Conservation (phyloP, 1,140 invertebrate species). For the Sarcophaga peregrina region DNA sequence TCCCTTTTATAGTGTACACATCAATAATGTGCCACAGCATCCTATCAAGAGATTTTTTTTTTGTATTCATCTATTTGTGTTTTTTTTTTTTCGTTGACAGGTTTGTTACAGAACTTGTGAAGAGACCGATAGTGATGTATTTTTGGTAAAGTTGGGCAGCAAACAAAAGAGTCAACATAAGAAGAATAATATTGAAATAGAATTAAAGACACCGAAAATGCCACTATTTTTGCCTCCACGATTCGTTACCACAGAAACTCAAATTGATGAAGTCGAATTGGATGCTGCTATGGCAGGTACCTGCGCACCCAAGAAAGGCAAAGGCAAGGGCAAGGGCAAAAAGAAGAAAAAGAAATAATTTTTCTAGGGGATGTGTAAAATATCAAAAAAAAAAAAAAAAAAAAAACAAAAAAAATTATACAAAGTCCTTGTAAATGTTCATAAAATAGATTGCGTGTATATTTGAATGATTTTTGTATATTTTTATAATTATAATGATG, state of each 20-base stretch:
- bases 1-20: too few relatives aligned
- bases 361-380: too few relatives aligned
- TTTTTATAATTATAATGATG: too few relatives aligned
- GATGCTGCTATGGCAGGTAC: slow-evolving; percentile 38
- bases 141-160: slow-evolving; percentile 62
- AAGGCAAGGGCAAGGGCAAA: slow-evolving; percentile 53
- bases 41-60: neutral
- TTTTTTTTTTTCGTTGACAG: slow-evolving; percentile 45
- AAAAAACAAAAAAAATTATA: too few relatives aligned
- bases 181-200: slow-evolving; percentile 63
- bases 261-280: slow-evolving; percentile 59
- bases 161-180: slow-evolving; percentile 58
- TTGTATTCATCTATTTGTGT: neutral
- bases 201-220: slow-evolving; percentile 62
- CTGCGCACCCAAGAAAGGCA: slow-evolving; percentile 46
- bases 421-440: too few relatives aligned
- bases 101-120: slow-evolving; percentile 65
- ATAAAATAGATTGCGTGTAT: too few relatives aligned
- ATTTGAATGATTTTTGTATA: too few relatives aligned
- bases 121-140: slow-evolving; percentile 64
- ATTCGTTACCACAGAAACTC: slow-evolving; percentile 61
- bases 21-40: too few relatives aligned
- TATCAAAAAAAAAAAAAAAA: too few relatives aligned
- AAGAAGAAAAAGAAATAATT: slow-evolving; percentile 40
- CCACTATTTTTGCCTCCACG: slow-evolving; percentile 52